Evolutionary conservation across 2,113 vertebrate genomes (phyloP).

Genomic region (Dipodomys merriami): DNA sequence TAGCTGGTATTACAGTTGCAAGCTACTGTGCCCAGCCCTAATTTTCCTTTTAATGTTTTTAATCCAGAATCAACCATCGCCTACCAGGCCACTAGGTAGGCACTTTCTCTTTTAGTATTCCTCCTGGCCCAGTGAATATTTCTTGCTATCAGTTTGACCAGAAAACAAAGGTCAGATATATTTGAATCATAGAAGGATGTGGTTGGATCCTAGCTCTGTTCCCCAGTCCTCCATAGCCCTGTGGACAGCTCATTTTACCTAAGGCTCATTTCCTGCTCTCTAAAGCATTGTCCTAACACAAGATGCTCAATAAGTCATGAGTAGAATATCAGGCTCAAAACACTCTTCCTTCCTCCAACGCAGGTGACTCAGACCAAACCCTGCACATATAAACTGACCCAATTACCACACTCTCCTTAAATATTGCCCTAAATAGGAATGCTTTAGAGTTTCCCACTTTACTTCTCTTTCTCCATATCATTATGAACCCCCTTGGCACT

Average conservation of each 20-base stretch:
- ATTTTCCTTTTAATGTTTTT: not conserved
- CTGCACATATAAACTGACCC: slow-evolving; percentile 43
- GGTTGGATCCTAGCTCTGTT: not conserved
- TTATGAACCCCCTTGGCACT: slow-evolving; percentile 21
- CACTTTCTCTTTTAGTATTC: not conserved
- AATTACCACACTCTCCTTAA: slow-evolving; percentile 54
- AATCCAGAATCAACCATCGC: not conserved
- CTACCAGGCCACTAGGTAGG: not conserved
- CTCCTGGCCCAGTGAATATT: not conserved
- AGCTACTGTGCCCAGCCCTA: not conserved
- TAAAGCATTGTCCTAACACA: not conserved
- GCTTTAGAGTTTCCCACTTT: slow-evolving; percentile 34
- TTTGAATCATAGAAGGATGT: not conserved
- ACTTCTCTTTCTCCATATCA: slow-evolving; percentile 39
- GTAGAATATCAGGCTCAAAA: not conserved
- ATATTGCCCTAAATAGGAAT: slow-evolving; percentile 59
- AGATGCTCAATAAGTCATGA: not conserved
- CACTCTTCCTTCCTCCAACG: not conserved
- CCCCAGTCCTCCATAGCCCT: not conserved
- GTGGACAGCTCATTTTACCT: not conserved
- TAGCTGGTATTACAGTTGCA: too few relatives aligned
- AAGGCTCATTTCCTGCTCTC: not conserved
- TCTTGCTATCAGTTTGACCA: slow-evolving; percentile 17
- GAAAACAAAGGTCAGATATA: not conserved
- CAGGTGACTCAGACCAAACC: not conserved